Percentiles rank a stretch among this genome's conserved stretches.
Conservation (phyloP, 2,113 vertebrate species). For the Alces alces region DNA sequence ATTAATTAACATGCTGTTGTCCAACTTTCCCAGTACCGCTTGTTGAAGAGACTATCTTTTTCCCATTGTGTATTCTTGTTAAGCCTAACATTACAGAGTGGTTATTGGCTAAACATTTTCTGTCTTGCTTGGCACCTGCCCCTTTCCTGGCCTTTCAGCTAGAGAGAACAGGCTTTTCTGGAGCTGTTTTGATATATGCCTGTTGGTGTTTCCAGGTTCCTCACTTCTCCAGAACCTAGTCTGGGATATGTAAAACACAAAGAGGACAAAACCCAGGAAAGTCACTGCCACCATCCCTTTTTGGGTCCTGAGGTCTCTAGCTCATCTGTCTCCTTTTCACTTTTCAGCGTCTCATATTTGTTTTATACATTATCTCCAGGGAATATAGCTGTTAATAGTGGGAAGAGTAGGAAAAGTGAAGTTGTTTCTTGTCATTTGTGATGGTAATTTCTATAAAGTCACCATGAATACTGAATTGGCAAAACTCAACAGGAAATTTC, state of each 20-base stretch:
- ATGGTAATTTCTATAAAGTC: not conserved
- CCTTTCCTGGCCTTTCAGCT: not conserved
- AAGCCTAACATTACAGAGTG: not conserved
- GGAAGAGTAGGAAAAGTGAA: not conserved
- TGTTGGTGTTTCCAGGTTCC: not conserved
- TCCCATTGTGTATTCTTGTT: not conserved
- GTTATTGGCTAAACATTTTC: not conserved
- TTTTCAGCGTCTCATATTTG: not conserved
- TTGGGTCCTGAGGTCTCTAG: not conserved
- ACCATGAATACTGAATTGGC: not conserved
- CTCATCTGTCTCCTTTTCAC: not conserved
- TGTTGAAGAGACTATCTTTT: not conserved
- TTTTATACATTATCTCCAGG: not conserved
- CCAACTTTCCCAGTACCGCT: not conserved
- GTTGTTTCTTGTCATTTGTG: not conserved
- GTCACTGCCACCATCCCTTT: not conserved
- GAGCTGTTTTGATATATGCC: not conserved
- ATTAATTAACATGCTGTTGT: rapidly evolving
- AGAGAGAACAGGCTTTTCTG: not conserved
- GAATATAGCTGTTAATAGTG: not conserved
- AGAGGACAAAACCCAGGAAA: not conserved
- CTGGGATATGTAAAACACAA: not conserved
- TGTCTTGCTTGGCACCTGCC: not conserved
- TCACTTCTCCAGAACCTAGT: not conserved
- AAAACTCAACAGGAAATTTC: not conserved